A percentile compares a stretch with the other conserved stretches of the same genome.
phyloP scores from a whole-genome alignment of 2,113 vertebrate genomes.

The Sclerurus mexicanus region DNA sequence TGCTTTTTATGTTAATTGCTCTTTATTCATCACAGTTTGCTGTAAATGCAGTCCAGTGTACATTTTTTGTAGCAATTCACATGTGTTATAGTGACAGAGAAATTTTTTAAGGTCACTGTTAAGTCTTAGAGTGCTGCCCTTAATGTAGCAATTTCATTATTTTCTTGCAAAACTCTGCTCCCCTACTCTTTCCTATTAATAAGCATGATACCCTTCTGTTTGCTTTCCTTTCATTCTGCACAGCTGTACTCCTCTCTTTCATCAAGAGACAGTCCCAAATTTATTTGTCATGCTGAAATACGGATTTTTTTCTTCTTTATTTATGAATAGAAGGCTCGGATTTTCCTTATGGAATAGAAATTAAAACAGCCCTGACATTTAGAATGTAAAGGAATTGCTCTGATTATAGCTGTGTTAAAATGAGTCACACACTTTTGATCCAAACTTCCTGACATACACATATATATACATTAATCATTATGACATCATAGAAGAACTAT shows the following conservation, averaged over 20 bases:
- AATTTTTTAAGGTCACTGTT: neutral
- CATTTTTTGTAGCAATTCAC: neutral
- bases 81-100: neutral
- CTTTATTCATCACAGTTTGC: neutral
- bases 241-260: slow-evolving; percentile 26
- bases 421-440: slow-evolving; percentile 44
- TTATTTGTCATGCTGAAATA: slow-evolving; percentile 13
- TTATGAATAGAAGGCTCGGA: neutral
- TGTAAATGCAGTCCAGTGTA: neutral
- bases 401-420: slow-evolving; percentile 1
- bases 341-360: slow-evolving; percentile 40
- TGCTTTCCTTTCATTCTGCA: slow-evolving; percentile 20
- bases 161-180: neutral
- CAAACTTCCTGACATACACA: slow-evolving; percentile 31
- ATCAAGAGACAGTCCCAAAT: slow-evolving; percentile 2
- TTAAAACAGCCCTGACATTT: slow-evolving; percentile 37
- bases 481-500: slow-evolving; percentile 17
- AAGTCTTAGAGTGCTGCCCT: neutral
- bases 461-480: slow-evolving; percentile 25
- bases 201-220: slow-evolving; percentile 13
- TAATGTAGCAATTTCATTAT: neutral
- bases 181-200: slow-evolving; percentile 10
- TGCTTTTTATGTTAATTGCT: neutral
- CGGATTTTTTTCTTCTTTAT: neutral
- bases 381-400: slow-evolving; percentile 20